Evolutionary conservation across 1,140 invertebrate genomes (phyloP).

Genomic region (Eciton burchellii): DNA sequence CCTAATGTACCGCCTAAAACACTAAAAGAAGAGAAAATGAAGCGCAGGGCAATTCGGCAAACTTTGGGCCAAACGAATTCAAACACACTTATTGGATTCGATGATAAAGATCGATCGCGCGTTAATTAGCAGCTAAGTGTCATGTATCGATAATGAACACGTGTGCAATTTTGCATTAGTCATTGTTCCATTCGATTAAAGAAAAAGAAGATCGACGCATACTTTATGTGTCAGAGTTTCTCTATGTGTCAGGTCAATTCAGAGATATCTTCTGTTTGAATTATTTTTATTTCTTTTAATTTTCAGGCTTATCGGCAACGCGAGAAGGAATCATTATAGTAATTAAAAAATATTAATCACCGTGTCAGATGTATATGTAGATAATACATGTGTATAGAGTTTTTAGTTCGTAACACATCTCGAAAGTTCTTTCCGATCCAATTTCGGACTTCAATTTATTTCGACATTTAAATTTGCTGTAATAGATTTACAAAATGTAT

Average conservation of each 20-base stretch:
- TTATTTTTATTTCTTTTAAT: not conserved
- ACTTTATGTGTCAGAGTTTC: not conserved
- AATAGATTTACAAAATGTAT: conserved; percentile 10
- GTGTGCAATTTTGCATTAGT: not conserved
- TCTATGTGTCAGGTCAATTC: not conserved
- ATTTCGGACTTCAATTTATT: conserved; percentile 17
- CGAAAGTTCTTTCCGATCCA: not conserved
- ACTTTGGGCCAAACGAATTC: conserved; percentile 33
- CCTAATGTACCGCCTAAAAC: conserved; percentile 50
- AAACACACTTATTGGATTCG: not conserved
- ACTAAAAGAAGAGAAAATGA: conserved; percentile 68
- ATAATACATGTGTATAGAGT: too few relatives aligned
- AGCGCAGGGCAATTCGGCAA: conserved; percentile 46
- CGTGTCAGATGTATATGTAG: not conserved
- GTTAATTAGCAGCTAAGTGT: not conserved
- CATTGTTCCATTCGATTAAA: not conserved
- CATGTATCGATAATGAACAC: not conserved
- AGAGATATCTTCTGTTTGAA: conserved; percentile 3
- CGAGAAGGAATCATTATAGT: not conserved
- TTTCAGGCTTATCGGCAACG: not conserved
- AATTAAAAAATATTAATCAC: not conserved
- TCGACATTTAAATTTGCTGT: not conserved
- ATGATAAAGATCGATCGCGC: conserved; percentile 17
- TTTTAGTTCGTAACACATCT: too few relatives aligned
- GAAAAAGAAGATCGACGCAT: not conserved